Evolutionary conservation across 1,140 invertebrate species (phyloP).

Genomic region (Dinoponera quadriceps): DNA sequence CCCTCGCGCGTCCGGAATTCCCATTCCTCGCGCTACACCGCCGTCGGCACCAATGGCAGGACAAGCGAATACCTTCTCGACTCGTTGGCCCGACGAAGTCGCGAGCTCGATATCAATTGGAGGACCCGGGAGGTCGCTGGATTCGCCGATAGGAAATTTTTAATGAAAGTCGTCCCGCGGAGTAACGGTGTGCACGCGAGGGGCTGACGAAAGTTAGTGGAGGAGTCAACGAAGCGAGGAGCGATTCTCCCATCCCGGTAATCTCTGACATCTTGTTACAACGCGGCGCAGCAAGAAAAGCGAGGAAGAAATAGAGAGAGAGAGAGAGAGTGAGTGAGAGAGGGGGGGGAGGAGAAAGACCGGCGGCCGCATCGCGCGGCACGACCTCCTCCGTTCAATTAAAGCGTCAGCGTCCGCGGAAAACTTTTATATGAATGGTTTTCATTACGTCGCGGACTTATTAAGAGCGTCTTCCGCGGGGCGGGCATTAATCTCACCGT

Average conservation of each 20-base stretch:
- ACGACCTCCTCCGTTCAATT: constrained; percentile 78
- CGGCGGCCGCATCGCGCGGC: constrained; percentile 20
- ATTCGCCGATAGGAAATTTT: constrained; percentile 71
- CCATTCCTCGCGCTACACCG: not conserved
- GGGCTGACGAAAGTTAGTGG: constrained; percentile 46
- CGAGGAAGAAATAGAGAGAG: too few species aligned
- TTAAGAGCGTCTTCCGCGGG: constrained; percentile 79
- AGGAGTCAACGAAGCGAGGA: constrained; percentile 48
- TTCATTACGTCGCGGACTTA: constrained; percentile 83
- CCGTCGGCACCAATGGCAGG: not conserved
- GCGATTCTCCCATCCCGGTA: constrained; percentile 32
- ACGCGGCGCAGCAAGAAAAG: constrained; percentile 26
- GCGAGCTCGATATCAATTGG: constrained; percentile 72
- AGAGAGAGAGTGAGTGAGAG: not conserved
- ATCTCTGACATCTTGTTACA: constrained; percentile 59
- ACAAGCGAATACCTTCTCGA: constrained; percentile 53
- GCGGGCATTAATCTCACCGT: constrained; percentile 79
- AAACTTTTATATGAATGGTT: constrained; percentile 84
- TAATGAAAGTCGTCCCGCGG: constrained; percentile 70
- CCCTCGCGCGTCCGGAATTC: not conserved
- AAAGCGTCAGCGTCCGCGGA: constrained; percentile 79
- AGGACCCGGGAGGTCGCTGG: constrained; percentile 53
- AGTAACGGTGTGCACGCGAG: not conserved
- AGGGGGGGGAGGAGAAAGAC: constrained; percentile 32
- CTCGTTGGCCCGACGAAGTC: constrained; percentile 67